Evolutionary conservation across 2,113 vertebrate genomes (phyloP), one percentile per base, ranked within the genome.

Genomic region (Platysternon megacephalum): DNA sequence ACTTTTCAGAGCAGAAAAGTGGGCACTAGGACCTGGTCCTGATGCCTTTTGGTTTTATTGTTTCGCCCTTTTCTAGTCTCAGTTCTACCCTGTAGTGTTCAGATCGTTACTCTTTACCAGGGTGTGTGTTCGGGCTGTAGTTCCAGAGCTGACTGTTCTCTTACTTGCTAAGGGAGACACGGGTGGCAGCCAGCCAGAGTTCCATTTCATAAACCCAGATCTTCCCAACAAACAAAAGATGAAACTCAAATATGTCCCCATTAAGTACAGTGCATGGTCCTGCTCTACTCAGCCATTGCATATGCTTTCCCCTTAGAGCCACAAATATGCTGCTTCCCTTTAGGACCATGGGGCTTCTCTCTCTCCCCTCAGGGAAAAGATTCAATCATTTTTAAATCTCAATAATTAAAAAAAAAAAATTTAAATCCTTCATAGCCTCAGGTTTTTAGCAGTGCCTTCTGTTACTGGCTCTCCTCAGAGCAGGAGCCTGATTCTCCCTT

Each of bases 131-230:
- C 56, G 46, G 49, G 24, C 72, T 95, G 19, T 17, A 19, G 53
- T n/a, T 82, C 78, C n/a, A 76, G 46, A 94, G 81, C 76, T 44
- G 35, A 39, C 56, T 44, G 72, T 16, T 68, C 61, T 68, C 35
- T 35, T 19, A 68, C 35, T 68, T 68, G 32, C 32, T 19, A 35
- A 35, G 44, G 44, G 39, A 76, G 22, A 74, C 17, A 58, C 68
- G 21, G 24, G 29, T 0, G 2, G 26, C 82, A 87, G 24, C 0
- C 0, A 26, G 44, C 1, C 72, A 76, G 7, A 56, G 80, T 55
- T 82, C 11, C 51, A 78, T 8, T 42, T 82, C 48, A 2, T 0
- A 13, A 94, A 72, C 19, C 6, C 12, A 13, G 24, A 3, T 74
- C 39, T 90, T 82, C 35, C 55, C 5, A 2, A 4, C 72, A 39